Evolutionary conservation across 1,140 invertebrate species (phyloP).

Genomic region (Penaeus japonicus): DNA sequence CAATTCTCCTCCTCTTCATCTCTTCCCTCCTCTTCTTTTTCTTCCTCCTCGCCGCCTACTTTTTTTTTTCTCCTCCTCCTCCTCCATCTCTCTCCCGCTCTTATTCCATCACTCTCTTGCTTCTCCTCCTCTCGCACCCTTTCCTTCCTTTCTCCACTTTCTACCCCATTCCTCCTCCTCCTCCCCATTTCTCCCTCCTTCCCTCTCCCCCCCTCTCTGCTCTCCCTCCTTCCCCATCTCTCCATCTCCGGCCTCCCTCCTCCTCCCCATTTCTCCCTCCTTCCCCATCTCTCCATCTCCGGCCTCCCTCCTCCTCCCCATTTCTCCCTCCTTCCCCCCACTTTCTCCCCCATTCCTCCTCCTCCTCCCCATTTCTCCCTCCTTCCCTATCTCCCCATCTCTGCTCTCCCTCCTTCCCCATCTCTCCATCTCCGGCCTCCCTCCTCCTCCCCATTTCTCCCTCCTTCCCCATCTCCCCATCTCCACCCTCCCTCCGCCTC

Average conservation of each 20-base stretch:
- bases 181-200: neutral
- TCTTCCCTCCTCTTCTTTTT: neutral
- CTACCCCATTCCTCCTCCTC: neutral
- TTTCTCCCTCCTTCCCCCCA: too few relatives aligned
- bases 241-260: neutral
- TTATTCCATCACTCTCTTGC: too few relatives aligned
- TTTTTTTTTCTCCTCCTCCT: neutral
- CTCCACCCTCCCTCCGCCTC: neutral
- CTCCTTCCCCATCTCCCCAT: conserved; percentile 17
- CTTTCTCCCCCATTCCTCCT: neutral
- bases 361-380: too few relatives aligned
- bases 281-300: too few relatives aligned
- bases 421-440: neutral
- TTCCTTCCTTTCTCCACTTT: neutral
- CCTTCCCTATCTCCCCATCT: neutral
- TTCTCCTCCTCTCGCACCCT: too few relatives aligned
- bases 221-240: neutral
- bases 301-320: too few relatives aligned
- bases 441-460: neutral
- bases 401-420: neutral
- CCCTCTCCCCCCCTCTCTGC: neutral
- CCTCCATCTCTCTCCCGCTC: too few relatives aligned
- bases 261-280: too few relatives aligned
- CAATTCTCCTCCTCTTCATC: neutral
- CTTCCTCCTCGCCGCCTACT: neutral